phyloP scores from a whole-genome alignment of 2,888 invertebrate genomes.

The Machimus atricapillus region DNA sequence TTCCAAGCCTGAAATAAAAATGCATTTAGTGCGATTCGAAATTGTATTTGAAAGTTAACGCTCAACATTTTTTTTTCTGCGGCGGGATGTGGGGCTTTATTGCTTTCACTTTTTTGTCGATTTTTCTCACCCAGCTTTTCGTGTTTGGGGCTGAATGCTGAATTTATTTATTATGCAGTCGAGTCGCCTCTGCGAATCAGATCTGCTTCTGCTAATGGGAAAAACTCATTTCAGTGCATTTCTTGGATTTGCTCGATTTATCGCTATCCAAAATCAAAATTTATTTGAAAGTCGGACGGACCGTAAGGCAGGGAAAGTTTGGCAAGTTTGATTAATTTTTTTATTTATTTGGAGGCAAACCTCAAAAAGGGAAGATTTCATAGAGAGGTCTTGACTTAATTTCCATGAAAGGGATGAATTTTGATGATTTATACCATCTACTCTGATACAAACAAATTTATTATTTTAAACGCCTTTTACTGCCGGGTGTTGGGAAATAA shows the following conservation, averaged over 20 bases:
- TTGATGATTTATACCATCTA: neutral
- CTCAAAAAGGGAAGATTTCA: neutral
- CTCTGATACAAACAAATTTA: neutral
- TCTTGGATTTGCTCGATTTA: neutral
- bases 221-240: neutral
- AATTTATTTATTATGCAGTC: neutral
- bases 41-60: slow-evolving; percentile 2
- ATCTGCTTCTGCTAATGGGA: neutral
- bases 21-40: neutral
- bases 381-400: neutral
- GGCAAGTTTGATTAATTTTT: neutral
- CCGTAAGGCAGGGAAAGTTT: neutral
- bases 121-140: neutral
- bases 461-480: no score
- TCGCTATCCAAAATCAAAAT: neutral
- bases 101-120: slow-evolving; percentile 23
- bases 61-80: neutral
- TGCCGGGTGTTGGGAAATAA: no score
- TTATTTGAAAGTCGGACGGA: neutral
- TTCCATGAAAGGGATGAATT: neutral
- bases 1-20: neutral
- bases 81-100: neutral
- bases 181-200: neutral
- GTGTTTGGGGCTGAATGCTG: neutral
- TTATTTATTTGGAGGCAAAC: neutral